Evolutionary conservation across 1,140 invertebrate species (phyloP).

Genomic region (Papilio polytes): DNA sequence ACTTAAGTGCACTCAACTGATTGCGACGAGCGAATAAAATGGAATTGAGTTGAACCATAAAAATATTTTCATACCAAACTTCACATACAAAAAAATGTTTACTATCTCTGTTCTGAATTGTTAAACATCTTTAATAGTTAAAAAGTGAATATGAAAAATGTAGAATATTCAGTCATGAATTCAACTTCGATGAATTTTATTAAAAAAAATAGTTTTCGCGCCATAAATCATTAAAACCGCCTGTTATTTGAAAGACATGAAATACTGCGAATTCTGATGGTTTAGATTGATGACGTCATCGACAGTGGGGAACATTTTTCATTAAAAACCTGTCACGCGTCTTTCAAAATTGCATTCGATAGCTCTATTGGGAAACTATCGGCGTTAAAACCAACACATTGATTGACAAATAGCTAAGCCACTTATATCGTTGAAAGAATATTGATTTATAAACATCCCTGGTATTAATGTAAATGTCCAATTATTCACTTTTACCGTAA

Average conservation of each 20-base stretch:
- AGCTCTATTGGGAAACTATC: background rate
- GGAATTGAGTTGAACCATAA: background rate
- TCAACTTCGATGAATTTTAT: background rate
- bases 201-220: background rate
- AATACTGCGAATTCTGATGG: constrained; percentile 18
- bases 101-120: background rate
- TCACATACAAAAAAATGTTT: background rate
- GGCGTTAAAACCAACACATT: constrained; percentile 8
- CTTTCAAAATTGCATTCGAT: constrained; percentile 24
- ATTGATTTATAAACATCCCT: background rate
- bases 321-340: constrained; percentile 25
- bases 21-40: background rate
- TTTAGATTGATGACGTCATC: constrained; percentile 24
- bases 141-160: background rate
- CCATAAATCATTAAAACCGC: background rate
- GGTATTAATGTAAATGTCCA: background rate
- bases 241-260: constrained; percentile 15
- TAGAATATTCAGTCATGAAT: background rate
- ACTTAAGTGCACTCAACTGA: constrained; percentile 24
- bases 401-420: constrained; percentile 19
- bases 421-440: background rate
- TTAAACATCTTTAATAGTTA: background rate
- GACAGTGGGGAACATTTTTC: constrained; percentile 16
- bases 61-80: constrained; percentile 3
- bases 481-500: background rate